Conservation (phyloP, 2,888 invertebrate genomes). For the Graphium colonna region DNA sequence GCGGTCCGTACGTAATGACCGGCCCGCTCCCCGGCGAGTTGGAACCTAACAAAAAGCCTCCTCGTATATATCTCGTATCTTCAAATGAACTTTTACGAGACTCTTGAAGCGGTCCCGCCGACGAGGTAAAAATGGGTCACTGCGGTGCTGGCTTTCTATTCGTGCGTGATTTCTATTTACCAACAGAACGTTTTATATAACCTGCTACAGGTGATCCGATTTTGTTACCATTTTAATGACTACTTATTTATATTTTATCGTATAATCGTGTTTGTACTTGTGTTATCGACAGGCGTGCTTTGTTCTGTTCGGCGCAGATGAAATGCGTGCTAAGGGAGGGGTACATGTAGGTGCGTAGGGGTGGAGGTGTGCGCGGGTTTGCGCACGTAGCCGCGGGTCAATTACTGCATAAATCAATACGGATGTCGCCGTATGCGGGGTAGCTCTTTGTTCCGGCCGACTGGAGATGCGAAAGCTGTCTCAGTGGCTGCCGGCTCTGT, state of each 20-base stretch:
- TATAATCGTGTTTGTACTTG: neutral
- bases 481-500: slow-evolving; percentile 67
- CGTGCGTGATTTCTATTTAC: slow-evolving; percentile 30
- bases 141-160: slow-evolving; percentile 35
- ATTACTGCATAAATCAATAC: slow-evolving; percentile 74
- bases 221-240: neutral
- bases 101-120: slow-evolving; percentile 37
- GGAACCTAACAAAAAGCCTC: slow-evolving; percentile 41
- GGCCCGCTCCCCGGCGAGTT: slow-evolving; percentile 30
- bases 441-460: slow-evolving; percentile 71
- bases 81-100: slow-evolving; percentile 51
- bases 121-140: slow-evolving; percentile 49
- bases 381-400: slow-evolving; percentile 69
- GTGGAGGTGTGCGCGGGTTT: slow-evolving; percentile 48
- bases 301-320: slow-evolving; percentile 35
- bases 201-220: neutral
- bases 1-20: slow-evolving; percentile 34
- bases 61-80: slow-evolving; percentile 50
- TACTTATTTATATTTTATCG: neutral
- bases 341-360: slow-evolving; percentile 56
- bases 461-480: slow-evolving; percentile 70
- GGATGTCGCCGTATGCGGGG: slow-evolving; percentile 63
- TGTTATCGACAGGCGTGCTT: slow-evolving; percentile 35
- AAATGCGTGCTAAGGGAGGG: slow-evolving; percentile 48
- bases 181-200: slow-evolving; percentile 14